phyloP scores from a whole-genome alignment of 1,140 invertebrate genomes.

The Calycopis cecrops region DNA sequence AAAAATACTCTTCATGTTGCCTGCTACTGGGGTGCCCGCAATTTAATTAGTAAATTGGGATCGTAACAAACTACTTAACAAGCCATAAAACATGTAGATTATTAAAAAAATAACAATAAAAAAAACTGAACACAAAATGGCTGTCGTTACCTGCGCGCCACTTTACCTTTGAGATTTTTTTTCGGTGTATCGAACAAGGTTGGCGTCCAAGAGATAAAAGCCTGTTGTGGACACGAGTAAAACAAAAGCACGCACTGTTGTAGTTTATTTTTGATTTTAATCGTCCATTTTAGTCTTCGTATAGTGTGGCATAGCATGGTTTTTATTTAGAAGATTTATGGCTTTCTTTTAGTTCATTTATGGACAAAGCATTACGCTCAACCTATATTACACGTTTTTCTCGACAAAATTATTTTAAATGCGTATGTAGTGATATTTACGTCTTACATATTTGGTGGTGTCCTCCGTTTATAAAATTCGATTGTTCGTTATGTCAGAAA shows the following conservation, averaged over 20 bases:
- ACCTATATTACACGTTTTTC: too few relatives aligned
- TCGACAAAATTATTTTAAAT: too few relatives aligned
- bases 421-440: neutral
- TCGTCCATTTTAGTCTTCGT: slow-evolving; percentile 50
- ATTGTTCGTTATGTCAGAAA: neutral
- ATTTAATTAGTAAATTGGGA: slow-evolving; percentile 49
- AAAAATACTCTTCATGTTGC: slow-evolving; percentile 24
- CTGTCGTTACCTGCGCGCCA: slow-evolving; percentile 60
- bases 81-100: slow-evolving; percentile 64
- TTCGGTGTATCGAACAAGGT: slow-evolving; percentile 30
- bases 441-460: neutral
- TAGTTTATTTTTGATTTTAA: slow-evolving; percentile 66
- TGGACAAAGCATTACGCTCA: too few relatives aligned
- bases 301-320: slow-evolving; percentile 35
- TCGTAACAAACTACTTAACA: slow-evolving; percentile 56
- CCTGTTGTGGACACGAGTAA: slow-evolving; percentile 66
- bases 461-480: neutral
- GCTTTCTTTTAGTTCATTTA: slow-evolving; percentile 12
- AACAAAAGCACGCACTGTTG: slow-evolving; percentile 57
- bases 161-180: slow-evolving; percentile 44
- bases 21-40: slow-evolving; percentile 48
- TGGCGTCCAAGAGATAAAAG: slow-evolving; percentile 51
- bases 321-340: slow-evolving; percentile 46
- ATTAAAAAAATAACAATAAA: slow-evolving; percentile 57
- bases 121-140: slow-evolving; percentile 55